phyloP scores from a whole-genome alignment of 2,888 invertebrate genomes.

The Troides helena region DNA sequence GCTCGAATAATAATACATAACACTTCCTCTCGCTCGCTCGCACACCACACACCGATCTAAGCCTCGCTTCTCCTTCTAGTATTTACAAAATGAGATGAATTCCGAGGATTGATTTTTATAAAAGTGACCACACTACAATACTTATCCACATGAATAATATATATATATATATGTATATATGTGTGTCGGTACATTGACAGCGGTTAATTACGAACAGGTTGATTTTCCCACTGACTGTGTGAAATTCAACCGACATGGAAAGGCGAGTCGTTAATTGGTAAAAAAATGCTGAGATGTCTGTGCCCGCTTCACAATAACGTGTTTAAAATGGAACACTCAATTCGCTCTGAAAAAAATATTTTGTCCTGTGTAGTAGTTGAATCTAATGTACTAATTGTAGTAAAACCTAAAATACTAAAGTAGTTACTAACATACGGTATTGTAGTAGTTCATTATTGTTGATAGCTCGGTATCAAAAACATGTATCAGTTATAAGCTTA shows the following conservation, averaged over 20 bases:
- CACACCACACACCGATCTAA: slow-evolving; percentile 44
- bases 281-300: slow-evolving; percentile 28
- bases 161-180: background rate
- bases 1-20: slow-evolving; percentile 73
- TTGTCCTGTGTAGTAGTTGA: background rate
- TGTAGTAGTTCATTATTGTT: slow-evolving; percentile 5
- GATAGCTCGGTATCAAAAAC: slow-evolving; percentile 18
- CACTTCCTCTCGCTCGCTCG: slow-evolving; percentile 68
- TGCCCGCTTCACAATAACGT: slow-evolving; percentile 25
- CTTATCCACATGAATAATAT: slow-evolving; percentile 13
- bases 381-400: background rate
- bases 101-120: slow-evolving; percentile 41
- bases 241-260: slow-evolving; percentile 28
- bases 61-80: slow-evolving; percentile 55
- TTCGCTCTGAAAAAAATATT: slow-evolving; percentile 8
- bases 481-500: slow-evolving; percentile 20
- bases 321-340: slow-evolving; percentile 19
- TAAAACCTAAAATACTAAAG: background rate
- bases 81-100: slow-evolving; percentile 59
- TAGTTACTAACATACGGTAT: background rate
- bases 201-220: slow-evolving; percentile 35
- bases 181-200: slow-evolving; percentile 33
- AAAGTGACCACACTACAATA: slow-evolving; percentile 38
- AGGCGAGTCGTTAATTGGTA: slow-evolving; percentile 31
- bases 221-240: slow-evolving; percentile 32